Conservation (phyloP, 2,888 invertebrate genomes). For the Meganola albula region DNA sequence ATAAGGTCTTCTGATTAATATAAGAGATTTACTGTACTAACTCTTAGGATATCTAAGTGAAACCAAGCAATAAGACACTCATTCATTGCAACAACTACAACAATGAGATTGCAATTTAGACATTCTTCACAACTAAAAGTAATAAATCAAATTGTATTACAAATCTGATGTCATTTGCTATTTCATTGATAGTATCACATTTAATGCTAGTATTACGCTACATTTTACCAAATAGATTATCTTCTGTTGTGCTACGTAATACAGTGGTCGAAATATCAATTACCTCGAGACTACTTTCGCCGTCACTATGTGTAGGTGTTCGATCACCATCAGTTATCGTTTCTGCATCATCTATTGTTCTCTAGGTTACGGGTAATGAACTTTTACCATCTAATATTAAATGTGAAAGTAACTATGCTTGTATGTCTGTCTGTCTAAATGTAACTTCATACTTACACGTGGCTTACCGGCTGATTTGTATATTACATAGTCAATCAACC, state of each 20-base stretch:
- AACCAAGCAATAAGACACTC: no score
- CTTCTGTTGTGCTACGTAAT: constrained; percentile 40
- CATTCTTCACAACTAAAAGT: no score
- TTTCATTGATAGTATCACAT: constrained; percentile 13
- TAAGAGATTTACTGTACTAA: no score
- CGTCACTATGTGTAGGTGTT: constrained; percentile 44
- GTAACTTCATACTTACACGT: no score
- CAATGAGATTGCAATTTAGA: no score
- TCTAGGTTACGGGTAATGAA: constrained; percentile 49
- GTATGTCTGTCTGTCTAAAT: no score
- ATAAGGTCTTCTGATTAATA: no score
- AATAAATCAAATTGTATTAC: constrained; percentile 2
- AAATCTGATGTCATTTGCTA: constrained; percentile 12
- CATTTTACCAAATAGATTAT: constrained; percentile 18
- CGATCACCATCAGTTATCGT: constrained; percentile 44
- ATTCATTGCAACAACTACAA: no score
- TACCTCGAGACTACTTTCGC: constrained; percentile 52
- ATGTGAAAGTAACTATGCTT: no score
- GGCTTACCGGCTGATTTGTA: no score
- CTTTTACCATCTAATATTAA: constrained; percentile 54
- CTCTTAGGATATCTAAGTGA: no score
- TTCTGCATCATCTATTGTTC: constrained; percentile 52
- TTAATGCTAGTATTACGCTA: constrained; percentile 16
- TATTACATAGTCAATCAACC: no score
- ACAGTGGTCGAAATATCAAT: constrained; percentile 46